Evolutionary conservation across 2,888 invertebrate species (phyloP).

Genomic region (Apamea sordens): DNA sequence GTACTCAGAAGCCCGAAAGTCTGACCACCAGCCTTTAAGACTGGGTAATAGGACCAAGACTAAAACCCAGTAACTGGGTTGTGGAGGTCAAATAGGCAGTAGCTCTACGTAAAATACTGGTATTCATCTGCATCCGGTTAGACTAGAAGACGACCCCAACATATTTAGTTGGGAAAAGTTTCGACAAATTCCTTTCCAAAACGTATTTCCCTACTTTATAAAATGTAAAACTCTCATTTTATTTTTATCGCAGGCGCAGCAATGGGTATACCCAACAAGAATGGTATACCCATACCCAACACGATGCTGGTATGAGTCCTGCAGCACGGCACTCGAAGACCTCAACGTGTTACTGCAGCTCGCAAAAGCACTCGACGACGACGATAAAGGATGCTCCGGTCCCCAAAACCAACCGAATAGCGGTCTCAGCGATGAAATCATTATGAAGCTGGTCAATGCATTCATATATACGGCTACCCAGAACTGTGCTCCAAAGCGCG

Average conservation of each 20-base stretch:
- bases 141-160: not conserved
- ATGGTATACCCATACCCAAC: conserved; percentile 51
- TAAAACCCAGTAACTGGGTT: not conserved
- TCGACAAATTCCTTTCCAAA: not conserved
- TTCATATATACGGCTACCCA: conserved; percentile 78
- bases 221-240: not conserved
- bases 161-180: not conserved
- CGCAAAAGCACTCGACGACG: conserved; percentile 62
- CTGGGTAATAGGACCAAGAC: not conserved
- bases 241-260: conserved; percentile 66
- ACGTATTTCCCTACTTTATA: not conserved
- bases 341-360: conserved; percentile 67
- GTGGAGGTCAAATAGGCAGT: not conserved
- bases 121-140: not conserved
- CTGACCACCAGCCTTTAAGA: not conserved
- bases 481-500: conserved; percentile 59
- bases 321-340: conserved; percentile 69
- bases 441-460: conserved; percentile 82
- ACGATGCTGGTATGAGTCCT: conserved; percentile 62
- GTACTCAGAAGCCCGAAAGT: not conserved
- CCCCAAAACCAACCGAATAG: conserved; percentile 34
- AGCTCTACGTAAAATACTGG: not conserved
- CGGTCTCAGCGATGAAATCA: conserved; percentile 77
- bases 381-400: conserved; percentile 39
- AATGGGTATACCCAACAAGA: conserved; percentile 48